Base-by-base conservation (phyloP, 2,113 vertebrate species). In the Megaptera novaeangliae region DNA sequence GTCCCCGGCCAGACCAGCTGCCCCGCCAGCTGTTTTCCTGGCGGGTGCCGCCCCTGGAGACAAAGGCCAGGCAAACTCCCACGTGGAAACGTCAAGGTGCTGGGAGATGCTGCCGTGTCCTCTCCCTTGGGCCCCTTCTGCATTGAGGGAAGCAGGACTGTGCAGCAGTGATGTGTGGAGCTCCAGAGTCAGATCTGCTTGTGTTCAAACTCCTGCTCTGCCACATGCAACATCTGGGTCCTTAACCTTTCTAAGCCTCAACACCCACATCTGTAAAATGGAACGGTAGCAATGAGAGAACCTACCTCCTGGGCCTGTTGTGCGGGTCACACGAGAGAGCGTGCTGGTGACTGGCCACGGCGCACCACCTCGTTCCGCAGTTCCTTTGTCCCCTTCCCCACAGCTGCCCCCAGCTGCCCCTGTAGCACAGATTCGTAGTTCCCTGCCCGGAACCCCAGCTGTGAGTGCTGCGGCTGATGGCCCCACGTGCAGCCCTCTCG, bases 131-230 rank as follows among this genome's bases (percentile, higher is more conserved):
- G 20, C 74, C 57, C 34, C 80, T 90, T 12, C 14, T 59, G 6
- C 25, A 0, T 1, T 0, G 0, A 82, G 64, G 64, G 6, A 31
- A 6, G 29, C 41, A 2, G 34, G 61, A 20, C 39, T 36, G 4
- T 0, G 23, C 46, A 0, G 34, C 13, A 82, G 13, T 3, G 3
- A 29, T 1, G 2, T 3, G 12, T 1, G 2, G 23, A n/a, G 20
- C 55, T 82, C 18, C 1, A 0, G 3, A 18, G 18, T 71, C 66
- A n/a, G n/a, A 9, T 2, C 18, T 0, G 5, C 20, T 63, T 7
- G 9, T 14, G 8, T 27, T 25, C 69, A 46, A 14, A 14, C 46
- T 49, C 27, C 44, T 39, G 39, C 75, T 23, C 21, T 20, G 52
- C 78, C 63, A 3, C 46, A n/a, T 41, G 68, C 1, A 10, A 14